Conservation (phyloP, 2,113 vertebrate genomes). For the Podocnemis expansa region DNA sequence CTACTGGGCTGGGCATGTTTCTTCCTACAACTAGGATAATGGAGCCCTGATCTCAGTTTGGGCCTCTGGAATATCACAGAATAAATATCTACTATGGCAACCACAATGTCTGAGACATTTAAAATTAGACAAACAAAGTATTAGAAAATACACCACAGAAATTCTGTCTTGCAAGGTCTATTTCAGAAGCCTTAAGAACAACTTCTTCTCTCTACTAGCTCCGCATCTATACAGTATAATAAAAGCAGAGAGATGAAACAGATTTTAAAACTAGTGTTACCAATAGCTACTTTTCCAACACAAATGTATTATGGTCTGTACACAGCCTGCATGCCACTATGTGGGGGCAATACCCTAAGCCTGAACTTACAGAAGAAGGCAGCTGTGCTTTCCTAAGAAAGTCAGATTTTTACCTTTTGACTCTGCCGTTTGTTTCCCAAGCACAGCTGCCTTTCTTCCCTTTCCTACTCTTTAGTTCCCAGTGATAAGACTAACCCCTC, state of each 20-base stretch:
- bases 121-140: neutral
- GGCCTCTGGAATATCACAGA: neutral
- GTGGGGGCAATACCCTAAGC: neutral
- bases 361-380: neutral
- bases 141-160: accelerated
- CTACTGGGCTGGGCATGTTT: neutral
- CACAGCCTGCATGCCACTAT: neutral
- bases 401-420: neutral
- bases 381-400: neutral
- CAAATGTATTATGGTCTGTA: neutral
- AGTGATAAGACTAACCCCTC: neutral
- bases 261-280: neutral
- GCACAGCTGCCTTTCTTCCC: neutral
- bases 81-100: neutral
- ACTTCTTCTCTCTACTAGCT: neutral
- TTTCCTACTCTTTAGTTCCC: neutral
- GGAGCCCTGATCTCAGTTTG: neutral
- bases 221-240: neutral
- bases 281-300: neutral
- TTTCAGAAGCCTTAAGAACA: neutral
- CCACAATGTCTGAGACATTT: neutral
- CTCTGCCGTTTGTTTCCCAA: neutral
- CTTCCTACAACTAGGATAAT: neutral
- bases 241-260: neutral
- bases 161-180: neutral